Percentiles rank a stretch among this genome's conserved stretches.
Evolutionary conservation across 2,888 invertebrate genomes (phyloP).

Genomic region (Therioaphis trifolii): DNA sequence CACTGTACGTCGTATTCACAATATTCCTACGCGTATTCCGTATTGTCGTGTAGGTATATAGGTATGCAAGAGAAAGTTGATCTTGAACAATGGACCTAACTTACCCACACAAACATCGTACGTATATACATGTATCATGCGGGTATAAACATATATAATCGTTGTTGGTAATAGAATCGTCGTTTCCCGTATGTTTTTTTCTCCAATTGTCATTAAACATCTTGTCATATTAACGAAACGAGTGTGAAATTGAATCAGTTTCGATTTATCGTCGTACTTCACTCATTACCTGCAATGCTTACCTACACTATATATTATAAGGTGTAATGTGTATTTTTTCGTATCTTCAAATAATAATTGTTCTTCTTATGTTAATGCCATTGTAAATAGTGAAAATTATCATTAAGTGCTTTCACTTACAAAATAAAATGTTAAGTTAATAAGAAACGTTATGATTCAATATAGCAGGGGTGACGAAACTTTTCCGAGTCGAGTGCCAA

Average conservation of each 20-base stretch:
- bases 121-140: not conserved
- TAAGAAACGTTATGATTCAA: slow-evolving; percentile 21
- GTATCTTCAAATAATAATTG: not conserved
- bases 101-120: slow-evolving; percentile 36
- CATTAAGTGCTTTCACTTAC: slow-evolving; percentile 40
- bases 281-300: not conserved
- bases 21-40: slow-evolving; percentile 51
- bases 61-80: slow-evolving; percentile 51
- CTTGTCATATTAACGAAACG: not conserved
- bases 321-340: slow-evolving; percentile 5
- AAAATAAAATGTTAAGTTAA: not conserved
- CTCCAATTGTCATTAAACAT: slow-evolving; percentile 7
- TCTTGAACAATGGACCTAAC: slow-evolving; percentile 54
- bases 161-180: slow-evolving; percentile 39
- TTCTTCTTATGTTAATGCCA: slow-evolving; percentile 16
- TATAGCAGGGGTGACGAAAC: too few species aligned
- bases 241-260: slow-evolving; percentile 39
- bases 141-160: not conserved
- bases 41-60: slow-evolving; percentile 3
- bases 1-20: slow-evolving; percentile 27
- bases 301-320: not conserved
- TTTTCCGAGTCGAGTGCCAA: too few species aligned
- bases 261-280: not conserved
- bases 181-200: slow-evolving; percentile 34
- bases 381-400: slow-evolving; percentile 14